A percentile compares a stretch with the other conserved stretches of the same genome.
phyloP scores from a whole-genome alignment of 1,140 invertebrate genomes.

The Bombus turneri region DNA sequence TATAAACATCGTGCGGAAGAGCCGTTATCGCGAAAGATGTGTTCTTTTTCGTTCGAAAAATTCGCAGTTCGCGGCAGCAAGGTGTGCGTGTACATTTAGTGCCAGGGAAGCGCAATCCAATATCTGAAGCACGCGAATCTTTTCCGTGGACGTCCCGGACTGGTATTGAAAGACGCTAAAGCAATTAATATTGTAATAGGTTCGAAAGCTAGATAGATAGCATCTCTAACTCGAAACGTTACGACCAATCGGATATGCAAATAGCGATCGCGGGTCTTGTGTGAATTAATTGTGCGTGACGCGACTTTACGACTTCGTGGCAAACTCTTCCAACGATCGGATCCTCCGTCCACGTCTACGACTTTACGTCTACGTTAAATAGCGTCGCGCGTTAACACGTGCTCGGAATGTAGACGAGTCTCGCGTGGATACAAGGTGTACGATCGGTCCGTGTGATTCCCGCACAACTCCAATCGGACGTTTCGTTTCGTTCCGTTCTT shows the following conservation, averaged over 20 bases:
- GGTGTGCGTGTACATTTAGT: not conserved
- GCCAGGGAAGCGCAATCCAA: conserved; percentile 39
- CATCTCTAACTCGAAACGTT: conserved; percentile 64
- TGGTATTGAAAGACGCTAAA: conserved; percentile 45
- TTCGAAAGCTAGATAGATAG: conserved; percentile 38
- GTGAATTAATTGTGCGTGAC: conserved; percentile 72
- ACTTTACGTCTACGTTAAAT: conserved; percentile 4
- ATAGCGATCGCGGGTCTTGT: conserved; percentile 58
- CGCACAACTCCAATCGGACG: conserved; percentile 6
- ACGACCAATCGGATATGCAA: conserved; percentile 69
- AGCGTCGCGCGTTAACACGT: conserved; percentile 38
- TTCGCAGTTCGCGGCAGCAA: not conserved
- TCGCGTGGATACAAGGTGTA: conserved; percentile 40
- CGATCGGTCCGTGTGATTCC: conserved; percentile 14
- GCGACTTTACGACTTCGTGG: conserved; percentile 31
- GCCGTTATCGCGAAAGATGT: conserved; percentile 9
- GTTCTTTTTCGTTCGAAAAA: not conserved
- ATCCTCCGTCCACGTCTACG: not conserved
- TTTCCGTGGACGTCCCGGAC: not conserved
- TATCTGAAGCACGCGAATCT: conserved; percentile 45
- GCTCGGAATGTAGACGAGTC: conserved; percentile 27
- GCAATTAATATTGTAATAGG: conserved; percentile 63
- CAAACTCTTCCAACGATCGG: conserved; percentile 3
- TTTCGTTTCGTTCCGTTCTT: not conserved
- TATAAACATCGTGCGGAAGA: not conserved